Percentiles rank a stretch among this genome's conserved stretches.
Conservation (phyloP, 2,888 invertebrate species). For the Zele albiditarsus region DNA sequence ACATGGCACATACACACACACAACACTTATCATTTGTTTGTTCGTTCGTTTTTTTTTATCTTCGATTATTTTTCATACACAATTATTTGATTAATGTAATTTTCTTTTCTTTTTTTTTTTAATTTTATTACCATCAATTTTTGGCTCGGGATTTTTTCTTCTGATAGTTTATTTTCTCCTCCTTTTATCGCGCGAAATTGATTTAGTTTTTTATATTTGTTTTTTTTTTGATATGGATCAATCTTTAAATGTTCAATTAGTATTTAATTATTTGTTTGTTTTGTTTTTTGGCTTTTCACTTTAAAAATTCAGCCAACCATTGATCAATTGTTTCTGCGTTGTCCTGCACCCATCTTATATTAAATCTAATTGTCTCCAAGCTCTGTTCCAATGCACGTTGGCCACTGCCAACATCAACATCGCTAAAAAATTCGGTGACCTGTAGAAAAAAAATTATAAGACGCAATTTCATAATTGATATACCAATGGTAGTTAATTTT, state of each 20-base stretch:
- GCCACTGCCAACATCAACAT: conserved; percentile 76
- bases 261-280: conserved; percentile 31
- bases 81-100: neutral
- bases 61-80: neutral
- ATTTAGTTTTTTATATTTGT: conserved; percentile 15
- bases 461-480: too few species aligned
- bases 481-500: too few species aligned
- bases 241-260: neutral
- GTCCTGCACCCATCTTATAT: conserved; percentile 85
- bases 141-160: conserved; percentile 31
- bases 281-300: conserved; percentile 40
- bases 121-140: too few species aligned
- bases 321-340: conserved; percentile 75
- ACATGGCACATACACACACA: conserved; percentile 57
- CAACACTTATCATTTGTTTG: conserved; percentile 33
- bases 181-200: conserved; percentile 13
- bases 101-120: neutral
- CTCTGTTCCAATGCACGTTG: conserved; percentile 81
- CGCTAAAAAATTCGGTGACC: conserved; percentile 78
- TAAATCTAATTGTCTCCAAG: conserved; percentile 85
- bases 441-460: conserved; percentile 63
- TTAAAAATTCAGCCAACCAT: conserved; percentile 74
- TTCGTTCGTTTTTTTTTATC: conserved; percentile 3
- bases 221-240: conserved; percentile 11
- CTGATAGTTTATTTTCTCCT: neutral